A percentile compares a stretch with the other conserved stretches of the same genome.
phyloP scores from a whole-genome alignment of 2,113 vertebrate species.

The Sarotherodon lohbergeri region DNA sequence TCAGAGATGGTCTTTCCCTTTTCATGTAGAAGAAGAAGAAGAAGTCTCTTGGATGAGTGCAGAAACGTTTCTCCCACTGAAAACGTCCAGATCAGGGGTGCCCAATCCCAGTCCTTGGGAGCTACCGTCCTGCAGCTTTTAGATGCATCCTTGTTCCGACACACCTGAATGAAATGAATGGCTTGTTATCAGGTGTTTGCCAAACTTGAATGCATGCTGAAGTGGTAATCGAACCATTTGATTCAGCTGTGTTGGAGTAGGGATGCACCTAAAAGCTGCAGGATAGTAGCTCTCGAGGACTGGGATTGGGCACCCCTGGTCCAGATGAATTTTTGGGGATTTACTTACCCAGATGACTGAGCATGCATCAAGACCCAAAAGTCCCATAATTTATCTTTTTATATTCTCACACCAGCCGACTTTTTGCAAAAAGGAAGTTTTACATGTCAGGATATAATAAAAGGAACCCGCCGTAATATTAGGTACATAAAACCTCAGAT shows the following conservation, averaged over 20 bases:
- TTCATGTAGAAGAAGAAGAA: not conserved
- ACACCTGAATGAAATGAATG: too few relatives aligned
- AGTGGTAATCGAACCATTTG: too few relatives aligned
- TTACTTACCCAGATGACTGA: not conserved
- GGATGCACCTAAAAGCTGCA: too few relatives aligned
- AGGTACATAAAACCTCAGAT: not conserved
- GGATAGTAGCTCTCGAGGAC: too few relatives aligned
- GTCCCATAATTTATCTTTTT: not conserved
- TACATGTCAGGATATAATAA: not conserved
- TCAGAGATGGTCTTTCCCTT: not conserved
- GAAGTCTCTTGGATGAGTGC: not conserved
- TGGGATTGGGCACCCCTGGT: not conserved
- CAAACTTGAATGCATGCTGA: too few relatives aligned
- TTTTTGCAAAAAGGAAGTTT: not conserved
- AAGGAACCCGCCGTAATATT: fast-evolving
- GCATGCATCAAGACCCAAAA: not conserved
- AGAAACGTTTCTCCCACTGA: not conserved
- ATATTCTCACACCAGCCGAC: not conserved
- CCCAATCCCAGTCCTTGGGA: too few relatives aligned
- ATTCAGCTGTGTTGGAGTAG: too few relatives aligned
- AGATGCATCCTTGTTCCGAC: too few relatives aligned
- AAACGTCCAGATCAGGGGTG: not conserved
- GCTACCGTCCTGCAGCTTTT: too few relatives aligned
- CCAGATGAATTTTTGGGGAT: not conserved
- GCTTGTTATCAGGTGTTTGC: too few relatives aligned